Evolutionary conservation across 2,797 vertebrate species (phyloP), one percentile per base, ranked within the genome.

Genomic region (Sus cebifrons): DNA sequence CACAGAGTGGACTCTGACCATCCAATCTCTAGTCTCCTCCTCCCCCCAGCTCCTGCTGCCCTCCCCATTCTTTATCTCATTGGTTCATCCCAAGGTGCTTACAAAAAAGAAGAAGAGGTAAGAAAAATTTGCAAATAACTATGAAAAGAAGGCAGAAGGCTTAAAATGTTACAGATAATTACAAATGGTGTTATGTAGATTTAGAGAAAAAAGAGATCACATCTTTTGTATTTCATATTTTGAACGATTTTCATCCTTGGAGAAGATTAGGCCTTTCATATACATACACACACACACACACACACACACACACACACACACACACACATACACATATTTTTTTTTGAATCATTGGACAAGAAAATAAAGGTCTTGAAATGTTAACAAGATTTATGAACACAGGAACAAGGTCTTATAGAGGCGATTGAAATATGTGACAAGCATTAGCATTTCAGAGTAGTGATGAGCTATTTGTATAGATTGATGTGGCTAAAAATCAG

Each of bases 401-500:
- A 84, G 14, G 97, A 98, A 98, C 95, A 96, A 96, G 97, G 97
- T 98, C 98, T 98, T 98, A 98, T 94, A 98, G 97, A 98, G 97
- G 96, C 98, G 78, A 98, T 95, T 98, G 98, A 98, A 98, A 96
- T 95, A 94, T 98, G 98, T 98, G 98, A 98, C 98, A 98, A 97
- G 98, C 98, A 98, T 98, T 98, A 98, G 98, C 97, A 97, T 98
- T 98, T 98, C 97, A 98, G 97, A 98, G 98, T 97, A 97, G 98
- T 97, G 97, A 98, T 95, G 97, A 98, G 98, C 96, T 97, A 52
- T 98, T 98, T 97, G 96, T 95, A 10, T 70, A 98, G 98, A 98
- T 98, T 98, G 98, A 98, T 98, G 98, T 98, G 98, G 97, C 98
- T 98, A 97, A 96, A 97, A 98, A 98, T 98, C 96, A 98, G 98